These are phyloP conservation scores for Yponomeuta plumbellus DNA, from an alignment of 2,888 invertebrate genomes.

Conservation along the genomic window DNA sequence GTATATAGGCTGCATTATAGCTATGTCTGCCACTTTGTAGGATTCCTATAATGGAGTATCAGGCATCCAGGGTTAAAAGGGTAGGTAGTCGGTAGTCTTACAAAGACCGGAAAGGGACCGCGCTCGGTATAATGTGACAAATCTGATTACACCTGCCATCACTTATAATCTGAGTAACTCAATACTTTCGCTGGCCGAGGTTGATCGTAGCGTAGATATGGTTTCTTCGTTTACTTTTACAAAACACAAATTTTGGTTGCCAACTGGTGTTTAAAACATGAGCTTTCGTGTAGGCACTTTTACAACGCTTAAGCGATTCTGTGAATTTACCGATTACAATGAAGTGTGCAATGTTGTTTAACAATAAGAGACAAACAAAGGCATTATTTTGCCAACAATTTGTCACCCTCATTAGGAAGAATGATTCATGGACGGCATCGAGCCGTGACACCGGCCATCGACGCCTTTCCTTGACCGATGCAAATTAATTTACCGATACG, in stretches of 20 bases:
- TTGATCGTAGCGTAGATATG: background rate
- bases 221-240: conserved; percentile 11
- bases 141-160: conserved; percentile 12
- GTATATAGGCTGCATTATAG: too few species aligned
- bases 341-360: background rate
- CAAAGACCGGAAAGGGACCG: conserved; percentile 7
- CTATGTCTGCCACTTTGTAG: too few species aligned
- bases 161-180: conserved; percentile 11
- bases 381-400: background rate
- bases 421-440: conserved; percentile 5
- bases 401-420: background rate
- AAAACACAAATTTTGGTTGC: background rate
- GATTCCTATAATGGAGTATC: background rate
- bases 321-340: background rate
- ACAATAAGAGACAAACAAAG: conserved; percentile 6
- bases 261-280: background rate
- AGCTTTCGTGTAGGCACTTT: background rate
- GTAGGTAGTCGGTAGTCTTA: too few species aligned
- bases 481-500: background rate
- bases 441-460: background rate
- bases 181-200: background rate
- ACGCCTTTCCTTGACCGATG: background rate
- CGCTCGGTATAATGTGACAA: conserved; percentile 12
- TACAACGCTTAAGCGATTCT: too few species aligned
- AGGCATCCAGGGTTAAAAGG: background rate